phyloP scores from a whole-genome alignment of 2,113 vertebrate genomes.

The Leucoraja erinaceus region DNA sequence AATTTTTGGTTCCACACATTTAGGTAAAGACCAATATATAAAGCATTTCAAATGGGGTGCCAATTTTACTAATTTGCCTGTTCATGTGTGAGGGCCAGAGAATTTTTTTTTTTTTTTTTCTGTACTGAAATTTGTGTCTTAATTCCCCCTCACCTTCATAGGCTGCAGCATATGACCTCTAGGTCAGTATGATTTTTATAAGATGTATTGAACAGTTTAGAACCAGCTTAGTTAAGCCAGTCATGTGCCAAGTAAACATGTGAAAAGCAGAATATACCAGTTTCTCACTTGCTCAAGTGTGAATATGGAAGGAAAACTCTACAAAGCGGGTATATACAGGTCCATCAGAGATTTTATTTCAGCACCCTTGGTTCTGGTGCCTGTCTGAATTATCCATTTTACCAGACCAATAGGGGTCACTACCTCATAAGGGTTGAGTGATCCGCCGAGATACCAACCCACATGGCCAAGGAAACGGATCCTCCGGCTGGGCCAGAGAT shows the following conservation, averaged over 20 bases:
- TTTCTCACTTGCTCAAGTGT: background rate
- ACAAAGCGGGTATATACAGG: background rate
- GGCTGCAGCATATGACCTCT: constrained; percentile 18
- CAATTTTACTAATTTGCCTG: background rate
- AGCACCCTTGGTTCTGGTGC: no score
- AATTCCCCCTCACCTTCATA: background rate
- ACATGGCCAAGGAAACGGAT: no score
- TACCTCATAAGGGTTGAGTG: no score
- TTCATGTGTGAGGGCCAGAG: background rate
- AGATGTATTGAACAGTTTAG: constrained; percentile 8
- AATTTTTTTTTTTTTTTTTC: background rate
- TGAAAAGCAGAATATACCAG: no score
- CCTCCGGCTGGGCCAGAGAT: no score
- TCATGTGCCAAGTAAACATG: background rate
- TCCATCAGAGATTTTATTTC: no score
- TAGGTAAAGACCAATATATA: constrained; percentile 8
- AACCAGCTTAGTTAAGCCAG: background rate
- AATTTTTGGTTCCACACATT: background rate
- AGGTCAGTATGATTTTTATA: background rate
- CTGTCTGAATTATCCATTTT: no score
- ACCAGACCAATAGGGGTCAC: no score
- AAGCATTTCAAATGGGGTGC: background rate
- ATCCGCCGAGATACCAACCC: no score
- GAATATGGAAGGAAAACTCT: background rate
- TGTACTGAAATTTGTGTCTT: background rate